phyloP scores from a whole-genome alignment of 2,797 vertebrate species.

The Bradypodion ventrale region DNA sequence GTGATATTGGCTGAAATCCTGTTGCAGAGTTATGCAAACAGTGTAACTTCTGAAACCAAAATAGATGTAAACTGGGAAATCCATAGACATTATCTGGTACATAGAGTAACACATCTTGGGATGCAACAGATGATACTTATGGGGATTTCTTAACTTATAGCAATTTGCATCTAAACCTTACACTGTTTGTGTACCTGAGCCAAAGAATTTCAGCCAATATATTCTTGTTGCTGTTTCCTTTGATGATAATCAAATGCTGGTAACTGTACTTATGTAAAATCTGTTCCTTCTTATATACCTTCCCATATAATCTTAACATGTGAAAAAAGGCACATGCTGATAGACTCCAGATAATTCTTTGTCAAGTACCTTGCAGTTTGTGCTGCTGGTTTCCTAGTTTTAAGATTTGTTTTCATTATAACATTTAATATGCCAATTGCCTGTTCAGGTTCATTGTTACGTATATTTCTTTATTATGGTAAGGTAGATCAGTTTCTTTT shows the following conservation, averaged over 20 bases:
- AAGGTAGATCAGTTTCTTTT: background rate
- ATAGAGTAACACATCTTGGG: too few species aligned
- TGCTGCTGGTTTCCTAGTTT: background rate
- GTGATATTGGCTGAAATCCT: too few species aligned
- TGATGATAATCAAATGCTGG: background rate
- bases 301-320: background rate
- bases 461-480: background rate
- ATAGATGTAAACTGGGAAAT: too few species aligned
- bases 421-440: background rate
- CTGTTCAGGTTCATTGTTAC: background rate
- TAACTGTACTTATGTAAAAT: background rate
- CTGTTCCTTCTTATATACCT: background rate
- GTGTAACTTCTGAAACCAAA: too few species aligned
- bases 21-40: too few species aligned
- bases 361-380: background rate
- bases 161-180: too few species aligned
- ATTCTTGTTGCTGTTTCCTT: background rate
- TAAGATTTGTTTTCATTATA: background rate
- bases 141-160: too few species aligned
- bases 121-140: too few species aligned
- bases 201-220: too few species aligned
- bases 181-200: too few species aligned
- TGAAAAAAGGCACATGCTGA: background rate
- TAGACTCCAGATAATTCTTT: background rate
- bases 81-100: too few species aligned